These are phyloP conservation scores for Cariama cristata DNA, from an alignment of 2,113 vertebrate species.

Conservation along the genomic window DNA sequence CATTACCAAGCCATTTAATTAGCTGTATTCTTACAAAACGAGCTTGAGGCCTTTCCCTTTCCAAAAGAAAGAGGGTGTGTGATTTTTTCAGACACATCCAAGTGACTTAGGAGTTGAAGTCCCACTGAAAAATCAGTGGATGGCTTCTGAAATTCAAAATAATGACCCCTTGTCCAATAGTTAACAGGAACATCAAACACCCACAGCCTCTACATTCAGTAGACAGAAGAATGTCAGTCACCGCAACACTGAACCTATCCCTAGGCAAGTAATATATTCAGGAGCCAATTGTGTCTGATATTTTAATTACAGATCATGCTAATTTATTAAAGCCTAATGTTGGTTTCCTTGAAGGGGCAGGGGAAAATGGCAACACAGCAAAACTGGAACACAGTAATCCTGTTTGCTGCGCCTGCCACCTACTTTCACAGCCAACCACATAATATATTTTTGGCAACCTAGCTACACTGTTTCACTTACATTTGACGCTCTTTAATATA, in stretches of 20 bases:
- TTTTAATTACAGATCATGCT: background rate
- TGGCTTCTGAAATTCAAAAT: background rate
- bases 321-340: background rate
- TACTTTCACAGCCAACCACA: background rate
- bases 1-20: background rate
- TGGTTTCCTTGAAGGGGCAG: background rate
- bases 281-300: background rate
- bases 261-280: background rate
- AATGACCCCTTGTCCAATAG: background rate
- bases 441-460: background rate
- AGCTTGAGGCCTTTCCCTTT: background rate
- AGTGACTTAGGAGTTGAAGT: background rate
- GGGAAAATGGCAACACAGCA: background rate
- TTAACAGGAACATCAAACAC: background rate
- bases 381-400: background rate
- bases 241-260: background rate
- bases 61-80: background rate
- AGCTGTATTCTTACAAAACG: background rate
- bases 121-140: background rate
- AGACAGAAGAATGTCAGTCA: background rate
- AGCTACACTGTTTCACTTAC: background rate
- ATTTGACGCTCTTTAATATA: background rate
- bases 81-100: background rate
- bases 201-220: background rate
- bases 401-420: background rate